Base-by-base conservation (phyloP, 1,140 invertebrate genomes). In the Araneus ventricosus region DNA sequence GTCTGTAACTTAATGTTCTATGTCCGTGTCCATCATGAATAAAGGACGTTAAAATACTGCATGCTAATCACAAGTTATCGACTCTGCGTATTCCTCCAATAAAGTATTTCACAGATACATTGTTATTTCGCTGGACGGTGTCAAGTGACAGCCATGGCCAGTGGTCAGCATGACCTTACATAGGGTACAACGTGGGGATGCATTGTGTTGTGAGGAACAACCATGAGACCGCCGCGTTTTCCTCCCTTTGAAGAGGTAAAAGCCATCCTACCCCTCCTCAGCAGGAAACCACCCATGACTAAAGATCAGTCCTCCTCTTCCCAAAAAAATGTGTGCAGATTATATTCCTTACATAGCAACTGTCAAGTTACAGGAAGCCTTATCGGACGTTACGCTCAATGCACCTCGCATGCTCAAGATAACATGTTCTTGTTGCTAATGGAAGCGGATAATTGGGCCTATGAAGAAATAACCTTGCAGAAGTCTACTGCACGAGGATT, bases 121-220 rank as follows among this genome's bases (percentile, higher is more conserved):
- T n/a, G n/a, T n/a, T n/a, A n/a, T 94, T 27, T 61, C 95, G 95
- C 95, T 85, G 94, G 94, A 79, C 80, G 94, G 41, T 94, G 94
- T 87, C 94, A 97, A 96, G 97, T 99, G 30, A 98, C 98, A 20
- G 97, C 97, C 59, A 95, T 99, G 91, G 97, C 97, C 90, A 96
- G 97, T 30, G 95, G 97, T 94, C 96, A 97, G 80, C 96, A 96
- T 88, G 96, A 97, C 93, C 95, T 99, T 98, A 98, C 95, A 97
- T 98, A 88, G 45, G 98, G 98, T 61, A 99, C 98, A 3, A 98
- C 97, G 2, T 98, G 98, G 97, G 98, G 98, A 14, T 98, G 98
- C 95, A 96, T 99, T 57, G 97, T 99, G 97, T 99, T 1, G 98
- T 97, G 98, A 95, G 96, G 97, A 59, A 96, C 96, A 75, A 97